These are phyloP conservation scores for Ctenopoma kingsleyae DNA, from an alignment of 2,797 vertebrate genomes.

Conservation along the genomic window DNA sequence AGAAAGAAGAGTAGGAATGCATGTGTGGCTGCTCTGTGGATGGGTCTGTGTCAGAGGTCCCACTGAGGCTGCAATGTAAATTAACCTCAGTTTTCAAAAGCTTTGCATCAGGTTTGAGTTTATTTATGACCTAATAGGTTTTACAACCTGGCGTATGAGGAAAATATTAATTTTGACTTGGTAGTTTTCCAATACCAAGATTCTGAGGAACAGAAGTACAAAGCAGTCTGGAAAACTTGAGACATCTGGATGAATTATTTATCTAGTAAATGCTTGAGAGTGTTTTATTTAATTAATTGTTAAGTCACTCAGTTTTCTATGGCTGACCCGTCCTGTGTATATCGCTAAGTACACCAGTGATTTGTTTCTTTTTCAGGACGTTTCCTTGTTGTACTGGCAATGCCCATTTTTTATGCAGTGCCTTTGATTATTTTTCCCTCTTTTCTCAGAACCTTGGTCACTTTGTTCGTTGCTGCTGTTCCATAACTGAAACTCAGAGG, in stretches of 20 bases:
- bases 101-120: neutral
- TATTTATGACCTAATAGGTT: constrained; percentile 11
- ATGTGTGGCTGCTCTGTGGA: constrained; percentile 22
- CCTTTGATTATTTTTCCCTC: too few relatives aligned
- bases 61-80: neutral
- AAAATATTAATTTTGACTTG: neutral
- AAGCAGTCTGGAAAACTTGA: neutral
- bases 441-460: too few relatives aligned
- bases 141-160: neutral
- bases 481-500: too few relatives aligned
- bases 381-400: too few relatives aligned
- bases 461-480: too few relatives aligned
- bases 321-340: too few relatives aligned
- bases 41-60: constrained; percentile 15
- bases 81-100: neutral
- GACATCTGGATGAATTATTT: neutral
- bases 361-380: too few relatives aligned
- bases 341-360: too few relatives aligned
- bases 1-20: constrained; percentile 18
- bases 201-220: neutral
- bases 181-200: neutral
- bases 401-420: too few relatives aligned
- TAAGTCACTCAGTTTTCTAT: too few relatives aligned
- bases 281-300: neutral
- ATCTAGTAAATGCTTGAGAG: neutral